phyloP scores from a whole-genome alignment of 2,888 invertebrate genomes.

The Pegoplata infirma region DNA sequence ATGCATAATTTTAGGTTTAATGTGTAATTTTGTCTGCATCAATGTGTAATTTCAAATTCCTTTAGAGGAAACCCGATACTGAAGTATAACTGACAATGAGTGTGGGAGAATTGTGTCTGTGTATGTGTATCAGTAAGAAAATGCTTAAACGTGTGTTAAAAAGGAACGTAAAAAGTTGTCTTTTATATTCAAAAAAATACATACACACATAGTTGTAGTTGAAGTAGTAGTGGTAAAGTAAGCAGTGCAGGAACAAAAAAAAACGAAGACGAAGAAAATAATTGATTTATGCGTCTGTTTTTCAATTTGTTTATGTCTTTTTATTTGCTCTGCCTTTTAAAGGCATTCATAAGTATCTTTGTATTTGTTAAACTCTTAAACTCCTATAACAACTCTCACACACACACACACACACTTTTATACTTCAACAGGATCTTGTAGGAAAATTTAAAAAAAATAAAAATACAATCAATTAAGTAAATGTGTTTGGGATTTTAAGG shows the following conservation, averaged over 20 bases:
- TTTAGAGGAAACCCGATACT: too few relatives aligned
- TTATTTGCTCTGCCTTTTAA: slow-evolving; percentile 18
- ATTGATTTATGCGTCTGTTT: slow-evolving; percentile 46
- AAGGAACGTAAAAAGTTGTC: slow-evolving; percentile 13
- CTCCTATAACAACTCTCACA: neutral
- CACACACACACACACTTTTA: neutral
- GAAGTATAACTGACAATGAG: neutral
- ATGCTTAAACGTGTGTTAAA: slow-evolving; percentile 43
- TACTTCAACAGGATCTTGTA: neutral
- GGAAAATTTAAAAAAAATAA: too few relatives aligned
- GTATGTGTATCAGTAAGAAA: neutral
- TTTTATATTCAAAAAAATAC: too few relatives aligned
- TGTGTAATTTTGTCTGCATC: too few relatives aligned
- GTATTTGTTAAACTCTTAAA: neutral
- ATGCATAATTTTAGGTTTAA: too few relatives aligned
- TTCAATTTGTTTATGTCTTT: slow-evolving; percentile 41
- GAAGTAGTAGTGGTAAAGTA: neutral
- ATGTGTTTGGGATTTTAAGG: slow-evolving; percentile 30
- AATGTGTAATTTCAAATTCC: too few relatives aligned
- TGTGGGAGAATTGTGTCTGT: neutral
- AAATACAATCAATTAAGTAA: slow-evolving; percentile 45
- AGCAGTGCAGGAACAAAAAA: too few relatives aligned
- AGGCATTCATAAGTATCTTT: slow-evolving; percentile 17
- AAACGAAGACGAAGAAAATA: too few relatives aligned
- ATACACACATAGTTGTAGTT: neutral